Conservation (phyloP, 2,888 invertebrate species). For the Odontomyia ornata region DNA sequence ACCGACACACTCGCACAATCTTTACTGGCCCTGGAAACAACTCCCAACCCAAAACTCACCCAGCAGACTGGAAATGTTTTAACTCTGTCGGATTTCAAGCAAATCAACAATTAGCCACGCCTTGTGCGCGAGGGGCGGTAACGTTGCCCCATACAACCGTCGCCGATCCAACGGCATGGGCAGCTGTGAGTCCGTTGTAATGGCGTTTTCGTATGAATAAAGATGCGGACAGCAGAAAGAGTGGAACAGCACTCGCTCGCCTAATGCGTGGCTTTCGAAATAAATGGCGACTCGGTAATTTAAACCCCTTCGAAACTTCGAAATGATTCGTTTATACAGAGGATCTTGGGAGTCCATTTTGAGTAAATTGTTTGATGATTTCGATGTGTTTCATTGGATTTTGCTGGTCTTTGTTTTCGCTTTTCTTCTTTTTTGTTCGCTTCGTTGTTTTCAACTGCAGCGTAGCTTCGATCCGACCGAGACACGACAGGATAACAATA, state of each 20-base stretch:
- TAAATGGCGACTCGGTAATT: constrained; percentile 40
- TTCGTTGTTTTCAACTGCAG: constrained; percentile 25
- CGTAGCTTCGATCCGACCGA: background rate
- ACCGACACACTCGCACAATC: background rate
- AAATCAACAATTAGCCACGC: constrained; percentile 3
- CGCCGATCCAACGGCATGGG: too few species aligned
- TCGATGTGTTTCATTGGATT: constrained; percentile 60
- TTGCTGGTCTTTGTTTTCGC: constrained; percentile 33
- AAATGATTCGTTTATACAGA: constrained; percentile 36
- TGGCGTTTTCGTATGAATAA: too few species aligned
- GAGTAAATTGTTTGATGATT: constrained; percentile 66
- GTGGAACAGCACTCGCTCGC: background rate
- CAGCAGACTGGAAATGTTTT: constrained; percentile 4
- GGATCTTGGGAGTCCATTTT: constrained; percentile 61
- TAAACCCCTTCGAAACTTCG: constrained; percentile 30
- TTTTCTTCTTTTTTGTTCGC: too few species aligned
- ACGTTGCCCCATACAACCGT: background rate
- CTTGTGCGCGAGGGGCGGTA: background rate
- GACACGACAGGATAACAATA: background rate
- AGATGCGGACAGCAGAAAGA: background rate
- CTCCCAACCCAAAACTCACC: background rate
- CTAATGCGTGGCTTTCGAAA: constrained; percentile 34
- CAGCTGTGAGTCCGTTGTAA: too few species aligned
- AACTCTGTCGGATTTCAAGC: background rate
- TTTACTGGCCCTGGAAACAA: background rate